Evolutionary conservation across 2,888 invertebrate species (phyloP), one percentile per base, ranked within the genome.

Genomic region (Thecophora atra): DNA sequence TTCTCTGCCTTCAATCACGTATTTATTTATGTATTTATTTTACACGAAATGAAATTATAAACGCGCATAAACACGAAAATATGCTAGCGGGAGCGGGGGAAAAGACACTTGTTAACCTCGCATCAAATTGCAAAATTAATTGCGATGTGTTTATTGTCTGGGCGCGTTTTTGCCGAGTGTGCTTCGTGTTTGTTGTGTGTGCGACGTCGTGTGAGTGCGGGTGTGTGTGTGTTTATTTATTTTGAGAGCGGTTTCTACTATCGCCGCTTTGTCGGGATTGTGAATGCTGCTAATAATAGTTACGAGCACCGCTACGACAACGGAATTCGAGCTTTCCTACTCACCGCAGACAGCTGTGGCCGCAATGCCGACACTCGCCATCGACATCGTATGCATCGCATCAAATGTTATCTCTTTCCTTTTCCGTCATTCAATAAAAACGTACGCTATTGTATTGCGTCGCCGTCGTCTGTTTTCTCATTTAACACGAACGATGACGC

Each of bases 121-220:
- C 19, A 47, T 64, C 64, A 64, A 64, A 64, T 64, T 44, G 51
- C 64, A 26, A 60, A 60, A 30, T 60, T 60, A 30, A n/a, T n/a
- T 26, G 56, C 56, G 11, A 6, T 37, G 37, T 30, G 4, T 30
- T 30, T 30, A 6, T 30, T 30, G 37, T 37, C 11, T 37, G 6
- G 37, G 6, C 11, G 11, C 7, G 6, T 37, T 37, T 37, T 37
- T 37, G 37, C 37, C 37, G 37, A 37, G 6, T 37, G 37, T 37
- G 37, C 11, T 37, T 11, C 37, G 6, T 37, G 37, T 37, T 8
- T 37, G 6, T 1, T 37, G 37, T 37, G 37, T 37, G 37, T 37
- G 37, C n/a, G n/a, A n/a, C n/a, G n/a, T n/a, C n/a, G n/a, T n/a
- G n/a, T n/a, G n/a, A n/a, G n/a, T n/a, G n/a, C n/a, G n/a, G n/a